Base-by-base conservation (phyloP, 2,888 invertebrate genomes). In the Drosophila picticornis region DNA sequence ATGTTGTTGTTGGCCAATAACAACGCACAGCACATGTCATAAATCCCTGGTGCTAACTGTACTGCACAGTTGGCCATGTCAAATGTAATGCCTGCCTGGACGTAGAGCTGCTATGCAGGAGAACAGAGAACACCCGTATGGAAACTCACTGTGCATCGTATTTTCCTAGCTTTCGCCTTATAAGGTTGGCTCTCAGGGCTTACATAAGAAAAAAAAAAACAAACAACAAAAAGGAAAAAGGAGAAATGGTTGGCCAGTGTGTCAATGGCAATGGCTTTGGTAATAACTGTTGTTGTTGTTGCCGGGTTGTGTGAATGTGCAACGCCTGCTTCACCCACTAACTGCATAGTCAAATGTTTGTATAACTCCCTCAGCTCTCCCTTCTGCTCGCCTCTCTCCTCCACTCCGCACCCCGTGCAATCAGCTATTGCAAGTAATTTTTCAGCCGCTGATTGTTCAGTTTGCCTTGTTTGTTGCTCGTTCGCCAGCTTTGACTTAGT, bases 401-500 rank as follows among this genome's bases (percentile, higher is more conserved):
- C 40, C 13, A 2, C 16, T 34, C n/a, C 11, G 1, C 1, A 3
- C 11, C 43, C 11, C 43, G 22, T 29, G n/a, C 51, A 27, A 29
- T 16, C 57, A 75, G 77, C 80, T 68, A 76, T 72, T 63, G 71
- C 60, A 55, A 61, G 76, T 50, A 78, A 84, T 82, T 84, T 83
- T 75, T 84, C 82, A 75, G 62, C 50, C 59, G 57, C 68, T 87
- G 88, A 87, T 83, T 81, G 80, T 70, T 83, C 59, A 70, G 58
- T 34, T 55, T 57, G 56, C 29, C 46, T 72, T 50, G 60, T 59
- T 63, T 62, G 19, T 58, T 63, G 58, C 40, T 75, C 70, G 67
- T 58, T 70, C 60, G 61, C 65, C 68, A 67, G 64, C 58, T 68
- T 68, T 87, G 90, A 90, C 90, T 87, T 88, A 86, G 87, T 90